Evolutionary conservation across 2,113 vertebrate species (phyloP).

Genomic region (Talpa occidentalis): DNA sequence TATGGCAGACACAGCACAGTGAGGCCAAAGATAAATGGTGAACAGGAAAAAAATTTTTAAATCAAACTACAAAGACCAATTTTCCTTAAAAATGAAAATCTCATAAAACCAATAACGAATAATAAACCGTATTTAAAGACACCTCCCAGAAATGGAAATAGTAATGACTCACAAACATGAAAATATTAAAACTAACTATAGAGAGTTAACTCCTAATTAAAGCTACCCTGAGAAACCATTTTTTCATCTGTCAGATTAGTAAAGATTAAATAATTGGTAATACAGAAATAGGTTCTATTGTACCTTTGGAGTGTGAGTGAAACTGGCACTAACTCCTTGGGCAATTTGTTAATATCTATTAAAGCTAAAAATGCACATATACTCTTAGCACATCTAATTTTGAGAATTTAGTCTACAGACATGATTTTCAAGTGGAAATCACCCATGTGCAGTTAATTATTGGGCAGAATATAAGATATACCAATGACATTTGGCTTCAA

Average conservation of each 20-base stretch:
- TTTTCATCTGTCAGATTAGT: conserved; percentile 39
- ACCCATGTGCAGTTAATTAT: background rate
- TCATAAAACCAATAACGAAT: conserved; percentile 23
- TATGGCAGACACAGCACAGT: background rate
- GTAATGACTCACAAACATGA: conserved; percentile 15
- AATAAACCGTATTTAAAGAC: background rate
- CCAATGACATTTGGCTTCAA: background rate
- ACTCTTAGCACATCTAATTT: background rate
- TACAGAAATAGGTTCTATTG: background rate
- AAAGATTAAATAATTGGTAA: conserved; percentile 18
- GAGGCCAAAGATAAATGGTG: conserved; percentile 28
- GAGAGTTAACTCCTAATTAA: conserved; percentile 39
- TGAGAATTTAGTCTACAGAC: background rate
- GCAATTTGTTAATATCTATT: conserved; percentile 12
- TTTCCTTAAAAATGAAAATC: background rate
- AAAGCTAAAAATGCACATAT: conserved; percentile 33
- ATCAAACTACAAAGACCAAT: background rate
- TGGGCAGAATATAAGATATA: background rate
- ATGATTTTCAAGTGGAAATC: conserved; percentile 46
- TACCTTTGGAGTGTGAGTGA: background rate
- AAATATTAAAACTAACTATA: conserved; percentile 43
- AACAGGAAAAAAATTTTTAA: background rate
- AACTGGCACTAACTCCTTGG: background rate
- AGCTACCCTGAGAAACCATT: background rate
- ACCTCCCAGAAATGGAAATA: conserved; percentile 20